A percentile compares a stretch with the other conserved stretches of the same genome.
Conservation (phyloP, 2,113 vertebrate species). For the Acrocephalus kingi region DNA sequence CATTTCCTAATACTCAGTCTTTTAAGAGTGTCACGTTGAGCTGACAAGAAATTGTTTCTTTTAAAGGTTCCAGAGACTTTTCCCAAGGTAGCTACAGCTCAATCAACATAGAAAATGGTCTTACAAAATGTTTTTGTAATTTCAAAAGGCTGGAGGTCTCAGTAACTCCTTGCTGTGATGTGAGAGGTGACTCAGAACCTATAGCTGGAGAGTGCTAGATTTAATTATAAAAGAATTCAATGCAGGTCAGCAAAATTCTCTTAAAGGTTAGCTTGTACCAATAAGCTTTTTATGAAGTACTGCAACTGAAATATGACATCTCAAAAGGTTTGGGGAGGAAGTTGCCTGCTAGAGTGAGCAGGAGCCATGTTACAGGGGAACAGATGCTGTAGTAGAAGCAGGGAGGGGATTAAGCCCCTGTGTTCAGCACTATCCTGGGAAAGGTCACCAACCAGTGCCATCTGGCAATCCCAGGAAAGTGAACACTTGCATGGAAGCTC, state of each 20-base stretch:
- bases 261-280: constrained; percentile 19
- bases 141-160: constrained; percentile 17
- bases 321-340: not conserved
- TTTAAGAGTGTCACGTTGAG: constrained; percentile 22
- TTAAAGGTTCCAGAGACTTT: constrained; percentile 40
- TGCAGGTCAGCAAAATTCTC: not conserved
- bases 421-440: not conserved
- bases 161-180: not conserved
- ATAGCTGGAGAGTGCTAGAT: not conserved
- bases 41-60: constrained; percentile 44
- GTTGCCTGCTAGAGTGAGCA: not conserved
- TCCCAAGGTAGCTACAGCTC: constrained; percentile 40
- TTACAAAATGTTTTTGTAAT: constrained; percentile 19
- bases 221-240: not conserved
- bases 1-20: constrained; percentile 42
- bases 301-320: not conserved
- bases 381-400: not conserved
- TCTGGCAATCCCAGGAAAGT: not conserved
- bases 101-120: constrained; percentile 2
- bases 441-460: not conserved
- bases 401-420: not conserved
- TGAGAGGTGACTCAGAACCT: constrained; percentile 30
- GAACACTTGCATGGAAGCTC: not conserved
- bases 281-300: not conserved
- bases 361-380: not conserved